Conservation (phyloP, 30 jellyfish, hydroid and myxozoan species). For the Morbakka virulenta region DNA sequence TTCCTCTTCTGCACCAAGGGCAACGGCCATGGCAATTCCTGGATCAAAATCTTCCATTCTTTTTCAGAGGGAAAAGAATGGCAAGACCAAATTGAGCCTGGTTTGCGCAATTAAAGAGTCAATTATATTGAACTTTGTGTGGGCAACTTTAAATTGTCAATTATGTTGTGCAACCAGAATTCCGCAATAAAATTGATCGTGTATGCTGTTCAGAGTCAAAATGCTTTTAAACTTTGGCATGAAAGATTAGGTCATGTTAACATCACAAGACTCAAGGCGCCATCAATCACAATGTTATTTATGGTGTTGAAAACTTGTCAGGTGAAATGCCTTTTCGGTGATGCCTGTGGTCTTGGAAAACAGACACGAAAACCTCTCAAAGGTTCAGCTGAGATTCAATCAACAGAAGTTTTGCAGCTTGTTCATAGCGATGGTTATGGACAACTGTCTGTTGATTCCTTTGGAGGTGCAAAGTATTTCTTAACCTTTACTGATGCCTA, state of each 20-base stretch:
- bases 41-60: too few species aligned
- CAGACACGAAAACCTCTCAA: slow-evolving; percentile 9
- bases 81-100: too few species aligned
- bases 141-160: too few species aligned
- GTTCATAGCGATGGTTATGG: slow-evolving; percentile 51
- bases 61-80: too few species aligned
- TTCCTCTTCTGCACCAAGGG: too few species aligned
- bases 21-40: too few species aligned
- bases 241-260: slow-evolving; percentile 35
- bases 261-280: neutral
- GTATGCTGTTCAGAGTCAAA: too few species aligned
- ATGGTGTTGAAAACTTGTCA: neutral
- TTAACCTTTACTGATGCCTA: slow-evolving; percentile 30
- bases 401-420: neutral
- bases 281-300: neutral
- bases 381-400: neutral
- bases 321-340: slow-evolving; percentile 2
- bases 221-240: slow-evolving; percentile 32
- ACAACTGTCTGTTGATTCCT: slow-evolving; percentile 5
- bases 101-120: too few species aligned
- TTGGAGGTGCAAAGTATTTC: slow-evolving; percentile 42
- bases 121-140: too few species aligned
- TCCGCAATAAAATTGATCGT: too few species aligned
- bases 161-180: too few species aligned
- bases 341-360: slow-evolving; percentile 18